Evolutionary conservation across 37 sponge, comb jelly and placozoan species (phyloP), one percentile per base, ranked within the genome.

Genomic region (Cliona cf. orientalis): DNA sequence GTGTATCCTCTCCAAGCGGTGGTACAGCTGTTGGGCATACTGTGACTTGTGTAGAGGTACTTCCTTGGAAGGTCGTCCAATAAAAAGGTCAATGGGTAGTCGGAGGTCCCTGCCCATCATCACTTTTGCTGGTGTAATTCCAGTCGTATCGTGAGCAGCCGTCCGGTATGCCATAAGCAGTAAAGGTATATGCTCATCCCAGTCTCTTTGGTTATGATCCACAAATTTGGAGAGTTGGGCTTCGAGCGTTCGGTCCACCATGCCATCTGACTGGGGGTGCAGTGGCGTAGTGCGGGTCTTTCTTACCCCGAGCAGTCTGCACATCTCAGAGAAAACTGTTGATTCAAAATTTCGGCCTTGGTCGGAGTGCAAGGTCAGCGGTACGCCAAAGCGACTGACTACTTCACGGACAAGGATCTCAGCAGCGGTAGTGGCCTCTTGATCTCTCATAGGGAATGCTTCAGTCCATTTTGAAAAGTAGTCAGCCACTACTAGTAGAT

Each of bases 341-440:
- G 23, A 26, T 29, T 21, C 56, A 42, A 21, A 78, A 56, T 75
- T 76, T 37, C 69, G 42, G 11, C 85, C 77, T 75, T 76, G 76
- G 53, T 84, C 85, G 29, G 59, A 68, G 59, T 67, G 85, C 1
- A 84, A 42, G 14, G 11, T 21, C 11, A 29, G 2, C 1, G 85
- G 85, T 1, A 84, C 70, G 46, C 77, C 85, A 67, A 70, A 69
- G 3, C 85, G 31, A 42, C 46, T 68, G 9, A 83, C 43, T 58
- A 81, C 33, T n/a, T 81, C 61, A 71, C 71, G 23, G 42, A 70
- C 71, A 40, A 81, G 32, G 2, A 81, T 31, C 37, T 38, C 71
- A 21, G 81, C 81, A 28, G 71, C 1, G 9, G 61, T 70, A 12
- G 23, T 28, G 23, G 60, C 23, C 57, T 29, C 41, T 58, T 58